A percentile compares a stretch with the other conserved stretches of the same genome.
These are phyloP conservation scores for Halcyon malimbica DNA, from an alignment of 2,113 vertebrate species.

Conservation along the genomic window DNA sequence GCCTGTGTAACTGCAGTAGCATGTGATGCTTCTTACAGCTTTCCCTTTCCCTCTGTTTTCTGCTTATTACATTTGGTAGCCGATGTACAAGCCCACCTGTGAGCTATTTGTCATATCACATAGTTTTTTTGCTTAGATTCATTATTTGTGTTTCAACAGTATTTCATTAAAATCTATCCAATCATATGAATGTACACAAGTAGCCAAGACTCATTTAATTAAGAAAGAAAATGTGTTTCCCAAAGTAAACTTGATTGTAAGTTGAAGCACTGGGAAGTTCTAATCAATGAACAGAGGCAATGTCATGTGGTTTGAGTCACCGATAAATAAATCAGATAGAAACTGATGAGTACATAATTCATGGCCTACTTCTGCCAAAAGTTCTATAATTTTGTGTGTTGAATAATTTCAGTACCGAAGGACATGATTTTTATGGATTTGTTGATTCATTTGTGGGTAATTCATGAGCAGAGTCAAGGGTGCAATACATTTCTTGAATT, in stretches of 20 bases:
- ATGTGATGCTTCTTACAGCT: neutral
- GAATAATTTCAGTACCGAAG: neutral
- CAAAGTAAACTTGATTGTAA: neutral
- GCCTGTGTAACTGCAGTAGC: neutral
- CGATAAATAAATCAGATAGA: neutral
- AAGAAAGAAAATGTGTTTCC: neutral
- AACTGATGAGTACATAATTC: neutral
- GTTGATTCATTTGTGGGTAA: neutral
- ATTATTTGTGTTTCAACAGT: neutral
- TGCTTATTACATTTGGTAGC: neutral
- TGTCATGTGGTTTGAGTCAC: neutral
- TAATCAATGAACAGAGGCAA: neutral
- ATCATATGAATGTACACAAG: neutral
- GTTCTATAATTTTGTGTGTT: neutral
- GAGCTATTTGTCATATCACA: neutral
- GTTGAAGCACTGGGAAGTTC: neutral
- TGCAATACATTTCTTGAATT: neutral
- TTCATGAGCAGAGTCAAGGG: neutral
- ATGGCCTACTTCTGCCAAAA: neutral
- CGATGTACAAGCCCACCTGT: neutral
- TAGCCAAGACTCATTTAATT: neutral
- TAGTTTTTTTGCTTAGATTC: neutral
- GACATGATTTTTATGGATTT: neutral
- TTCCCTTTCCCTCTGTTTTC: neutral
- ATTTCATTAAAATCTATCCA: neutral